Evolutionary conservation across 2,888 invertebrate species (phyloP), one percentile per base, ranked within the genome.

Genomic region (Automeris io): DNA sequence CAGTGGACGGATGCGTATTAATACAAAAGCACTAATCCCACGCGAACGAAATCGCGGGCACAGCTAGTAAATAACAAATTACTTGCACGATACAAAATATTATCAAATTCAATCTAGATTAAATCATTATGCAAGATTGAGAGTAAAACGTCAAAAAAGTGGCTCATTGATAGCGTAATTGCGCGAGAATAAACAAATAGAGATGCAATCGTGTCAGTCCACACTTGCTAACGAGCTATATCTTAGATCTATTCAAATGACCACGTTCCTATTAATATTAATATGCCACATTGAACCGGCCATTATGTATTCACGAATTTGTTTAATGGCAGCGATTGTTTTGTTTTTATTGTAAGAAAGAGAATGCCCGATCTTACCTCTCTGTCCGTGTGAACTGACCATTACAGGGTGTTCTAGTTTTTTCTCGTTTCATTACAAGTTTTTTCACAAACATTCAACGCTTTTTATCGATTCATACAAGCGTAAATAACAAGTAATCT

Each of bases 211-310:
- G 58, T 50, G 48, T 42, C 47, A 52, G 63, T 66, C 51, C 48
- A 48, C 50, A 49, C 53, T 43, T 38, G 53, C 63, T 64, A 62
- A 62, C 65, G 64, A 67, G 64, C 50, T 45, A 47, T 81, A 82
- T 81, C 82, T 54, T 59, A 64, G 68, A 82, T 85, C 82, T 83
- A 82, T 81, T 80, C 80, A 77, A 80, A 79, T 75, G 16, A 34
- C 26, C 39, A 29, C 34, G 22, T 45, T 53, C 54, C 65, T 73
- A 83, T 83, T 73, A 78, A 85, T 83, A 83, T 83, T 81, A 80
- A 82, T 81, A 81, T 64, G 53, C 54, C 48, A 51, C 66, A 66
- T 63, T 65, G 65, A 66, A 61, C 59, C 57, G 18, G 35, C 65
- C 70, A 71, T 77, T 72, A 75, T 65, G 66, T 75, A 80, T 77